Evolutionary conservation across 1,140 invertebrate genomes (phyloP).

Genomic region (Ceratosolen solmsi): DNA sequence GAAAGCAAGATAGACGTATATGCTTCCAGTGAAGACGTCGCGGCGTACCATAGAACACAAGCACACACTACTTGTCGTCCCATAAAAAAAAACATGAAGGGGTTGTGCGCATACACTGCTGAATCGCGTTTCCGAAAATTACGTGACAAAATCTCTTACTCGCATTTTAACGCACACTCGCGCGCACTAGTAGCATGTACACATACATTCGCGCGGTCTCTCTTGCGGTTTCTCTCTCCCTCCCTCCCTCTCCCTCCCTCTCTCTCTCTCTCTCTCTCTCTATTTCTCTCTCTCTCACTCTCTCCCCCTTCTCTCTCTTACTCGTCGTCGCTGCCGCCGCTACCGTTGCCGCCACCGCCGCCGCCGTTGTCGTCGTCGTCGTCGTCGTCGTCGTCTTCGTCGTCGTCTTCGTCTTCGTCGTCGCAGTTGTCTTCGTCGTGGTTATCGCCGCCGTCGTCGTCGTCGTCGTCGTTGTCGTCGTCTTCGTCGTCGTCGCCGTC

Average conservation of each 20-base stretch:
- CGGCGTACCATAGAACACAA: neutral
- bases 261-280: neutral
- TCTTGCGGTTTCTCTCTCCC: neutral
- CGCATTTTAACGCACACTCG: constrained; percentile 60
- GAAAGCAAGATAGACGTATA: neutral
- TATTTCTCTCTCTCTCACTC: constrained; percentile 9
- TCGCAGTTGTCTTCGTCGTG: neutral
- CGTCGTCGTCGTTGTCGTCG: neutral
- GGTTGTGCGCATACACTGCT: constrained; percentile 62
- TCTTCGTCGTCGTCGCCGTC: constrained; percentile 23
- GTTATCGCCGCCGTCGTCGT: constrained; percentile 11
- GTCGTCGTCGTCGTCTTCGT: too few species aligned
- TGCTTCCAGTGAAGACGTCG: neutral
- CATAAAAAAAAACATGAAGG: constrained; percentile 32
- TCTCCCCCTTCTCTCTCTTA: neutral
- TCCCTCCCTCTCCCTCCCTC: neutral
- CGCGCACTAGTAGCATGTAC: neutral
- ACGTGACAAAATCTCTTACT: constrained; percentile 69
- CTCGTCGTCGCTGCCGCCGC: neutral
- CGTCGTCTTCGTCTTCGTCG: neutral
- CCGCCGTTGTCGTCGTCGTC: neutral
- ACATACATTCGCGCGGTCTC: neutral
- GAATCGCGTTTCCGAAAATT: constrained; percentile 64
- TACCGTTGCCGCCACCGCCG: constrained; percentile 20
- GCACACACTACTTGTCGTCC: neutral